Conservation (phyloP, 2,797 vertebrate species). For the Clarias platycephalus region DNA sequence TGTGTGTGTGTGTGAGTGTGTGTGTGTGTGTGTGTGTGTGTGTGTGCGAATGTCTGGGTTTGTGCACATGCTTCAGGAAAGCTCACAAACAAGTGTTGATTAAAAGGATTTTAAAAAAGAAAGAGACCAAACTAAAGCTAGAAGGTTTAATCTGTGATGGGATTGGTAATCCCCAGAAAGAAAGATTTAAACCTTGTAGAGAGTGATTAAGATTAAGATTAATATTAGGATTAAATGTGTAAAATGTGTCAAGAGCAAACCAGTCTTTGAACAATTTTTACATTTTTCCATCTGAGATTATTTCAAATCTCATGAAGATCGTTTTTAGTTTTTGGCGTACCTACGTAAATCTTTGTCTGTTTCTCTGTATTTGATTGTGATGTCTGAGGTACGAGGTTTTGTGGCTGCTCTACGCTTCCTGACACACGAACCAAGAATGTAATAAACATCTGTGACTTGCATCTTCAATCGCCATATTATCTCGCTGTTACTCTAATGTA, state of each 20-base stretch:
- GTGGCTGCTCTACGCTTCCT: not conserved
- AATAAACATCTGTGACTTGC: not conserved
- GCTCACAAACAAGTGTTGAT: constrained; percentile 10
- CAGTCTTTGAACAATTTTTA: not conserved
- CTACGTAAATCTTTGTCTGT: not conserved
- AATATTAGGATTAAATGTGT: not conserved
- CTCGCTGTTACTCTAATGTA: not conserved
- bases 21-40: not conserved
- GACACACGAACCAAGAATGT: not conserved
- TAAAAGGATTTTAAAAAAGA: not conserved
- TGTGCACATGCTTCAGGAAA: constrained; percentile 19
- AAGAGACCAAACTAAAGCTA: not conserved
- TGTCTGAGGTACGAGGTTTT: not conserved
- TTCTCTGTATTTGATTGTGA: not conserved
- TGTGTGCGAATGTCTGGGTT: not conserved
- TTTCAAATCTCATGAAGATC: not conserved
- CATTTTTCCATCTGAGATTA: not conserved
- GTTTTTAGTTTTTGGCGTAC: not conserved
- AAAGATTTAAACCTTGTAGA: not conserved
- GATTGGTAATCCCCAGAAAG: not conserved
- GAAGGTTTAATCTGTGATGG: not conserved
- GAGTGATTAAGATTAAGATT: not conserved
- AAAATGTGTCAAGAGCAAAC: not conserved
- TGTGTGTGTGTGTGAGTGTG: constrained; percentile 20
- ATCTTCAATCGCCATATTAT: not conserved